Percentiles rank a stretch among this genome's conserved stretches.
Conservation (phyloP, 2,888 invertebrate genomes). For the Lasioglossum leucozonium region DNA sequence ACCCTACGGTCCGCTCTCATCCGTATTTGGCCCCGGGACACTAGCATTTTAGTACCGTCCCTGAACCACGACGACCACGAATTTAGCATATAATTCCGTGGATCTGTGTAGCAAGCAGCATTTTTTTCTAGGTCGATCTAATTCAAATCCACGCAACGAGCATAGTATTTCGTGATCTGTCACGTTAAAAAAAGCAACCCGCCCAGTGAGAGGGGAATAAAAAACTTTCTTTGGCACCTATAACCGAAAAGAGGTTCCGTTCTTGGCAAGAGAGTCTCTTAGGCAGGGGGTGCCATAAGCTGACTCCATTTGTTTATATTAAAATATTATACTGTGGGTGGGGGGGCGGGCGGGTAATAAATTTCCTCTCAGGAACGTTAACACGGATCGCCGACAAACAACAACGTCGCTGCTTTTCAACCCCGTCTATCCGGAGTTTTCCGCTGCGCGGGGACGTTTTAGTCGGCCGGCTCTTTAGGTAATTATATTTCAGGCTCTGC, state of each 20-base stretch:
- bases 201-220: neutral
- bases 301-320: neutral
- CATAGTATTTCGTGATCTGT: neutral
- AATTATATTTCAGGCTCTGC: conserved; percentile 64
- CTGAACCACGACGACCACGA: neutral
- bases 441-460: neutral
- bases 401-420: neutral
- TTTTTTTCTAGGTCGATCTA: neutral
- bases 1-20: neutral
- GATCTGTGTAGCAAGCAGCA: neutral
- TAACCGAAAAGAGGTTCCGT: neutral
- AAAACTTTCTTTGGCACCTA: neutral
- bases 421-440: neutral
- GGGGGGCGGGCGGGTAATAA: neutral
- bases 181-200: neutral
- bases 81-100: neutral
- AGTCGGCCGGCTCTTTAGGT: conserved; percentile 47
- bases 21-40: neutral
- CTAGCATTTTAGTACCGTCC: neutral
- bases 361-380: neutral
- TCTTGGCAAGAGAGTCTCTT: neutral
- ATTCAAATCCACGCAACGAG: neutral
- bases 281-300: too few relatives aligned
- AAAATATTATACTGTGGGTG: neutral
- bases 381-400: neutral